Percentiles rank a stretch among this genome's conserved stretches.
Evolutionary conservation across 2,797 vertebrate species (phyloP).

Genomic region (Channa striata): DNA sequence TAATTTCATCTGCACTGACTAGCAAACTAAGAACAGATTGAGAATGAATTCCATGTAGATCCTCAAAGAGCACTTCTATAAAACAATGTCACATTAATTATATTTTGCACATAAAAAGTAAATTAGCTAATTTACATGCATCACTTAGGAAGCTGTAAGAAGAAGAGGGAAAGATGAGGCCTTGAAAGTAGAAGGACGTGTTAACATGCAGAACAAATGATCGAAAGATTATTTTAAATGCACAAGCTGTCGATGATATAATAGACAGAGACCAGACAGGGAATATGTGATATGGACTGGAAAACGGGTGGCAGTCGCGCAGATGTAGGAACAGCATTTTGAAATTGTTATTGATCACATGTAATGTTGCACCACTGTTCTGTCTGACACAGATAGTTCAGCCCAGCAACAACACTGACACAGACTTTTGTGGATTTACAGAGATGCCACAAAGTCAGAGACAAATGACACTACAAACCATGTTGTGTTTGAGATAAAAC

Average conservation of each 20-base stretch:
- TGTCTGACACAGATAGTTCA: conserved; percentile 9
- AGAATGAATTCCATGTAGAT: conserved; percentile 5
- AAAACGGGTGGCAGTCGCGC: not conserved
- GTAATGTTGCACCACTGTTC: conserved; percentile 5
- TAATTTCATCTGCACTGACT: conserved; percentile 21
- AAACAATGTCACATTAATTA: conserved; percentile 22
- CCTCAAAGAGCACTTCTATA: conserved; percentile 13
- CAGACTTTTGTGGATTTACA: conserved; percentile 9
- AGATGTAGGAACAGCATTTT: conserved; percentile 5
- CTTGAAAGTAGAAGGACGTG: conserved; percentile 16
- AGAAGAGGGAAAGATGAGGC: conserved; percentile 4
- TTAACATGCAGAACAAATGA: conserved; percentile 34
- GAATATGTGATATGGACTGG: not conserved
- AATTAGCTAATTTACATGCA: conserved; percentile 21
- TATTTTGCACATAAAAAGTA: conserved; percentile 11
- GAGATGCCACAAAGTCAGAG: conserved; percentile 13
- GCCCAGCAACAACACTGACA: conserved; percentile 3
- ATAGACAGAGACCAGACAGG: conserved; percentile 22
- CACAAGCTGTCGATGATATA: conserved; percentile 50
- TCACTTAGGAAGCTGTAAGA: conserved; percentile 8
- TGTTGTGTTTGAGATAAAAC: conserved; percentile 25
- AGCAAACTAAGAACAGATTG: conserved; percentile 19
- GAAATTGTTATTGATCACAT: conserved; percentile 20
- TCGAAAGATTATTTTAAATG: conserved; percentile 41
- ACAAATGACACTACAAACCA: conserved; percentile 11